A percentile compares a stretch with the other conserved stretches of the same genome.
Conservation (phyloP, 1,140 invertebrate species). For the Bombus haemorrhoidalis region DNA sequence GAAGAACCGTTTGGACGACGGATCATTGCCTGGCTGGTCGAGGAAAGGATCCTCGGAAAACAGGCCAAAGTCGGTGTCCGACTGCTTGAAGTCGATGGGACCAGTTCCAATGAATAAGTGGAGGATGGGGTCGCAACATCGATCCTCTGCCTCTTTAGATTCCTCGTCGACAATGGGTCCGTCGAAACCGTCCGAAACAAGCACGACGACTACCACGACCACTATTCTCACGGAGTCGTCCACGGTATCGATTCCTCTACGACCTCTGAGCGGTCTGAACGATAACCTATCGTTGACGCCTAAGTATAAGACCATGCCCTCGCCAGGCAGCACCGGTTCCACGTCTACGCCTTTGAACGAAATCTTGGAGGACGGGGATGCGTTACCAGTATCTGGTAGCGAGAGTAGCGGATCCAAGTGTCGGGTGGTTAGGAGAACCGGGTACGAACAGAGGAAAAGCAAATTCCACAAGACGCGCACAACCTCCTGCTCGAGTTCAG, state of each 20-base stretch:
- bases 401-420: constrained; percentile 62
- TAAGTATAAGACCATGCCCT: constrained; percentile 85
- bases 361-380: constrained; percentile 87
- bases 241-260: constrained; percentile 84
- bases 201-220: constrained; percentile 66
- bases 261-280: constrained; percentile 77
- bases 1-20: constrained; percentile 56
- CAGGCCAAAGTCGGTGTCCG: constrained; percentile 70
- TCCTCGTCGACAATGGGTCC: constrained; percentile 62
- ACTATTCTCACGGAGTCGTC: constrained; percentile 84
- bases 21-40: constrained; percentile 42
- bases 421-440: constrained; percentile 73
- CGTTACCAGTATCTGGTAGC: constrained; percentile 32
- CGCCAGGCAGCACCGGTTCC: constrained; percentile 78
- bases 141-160: constrained; percentile 48
- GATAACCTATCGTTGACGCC: constrained; percentile 75
- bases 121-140: constrained; percentile 70
- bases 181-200: constrained; percentile 54
- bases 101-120: constrained; percentile 70
- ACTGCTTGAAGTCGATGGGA: constrained; percentile 61
- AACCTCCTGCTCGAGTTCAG: constrained; percentile 94
- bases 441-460: constrained; percentile 86
- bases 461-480: constrained; percentile 91
- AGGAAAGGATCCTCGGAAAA: constrained; percentile 60
- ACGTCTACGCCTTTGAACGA: constrained; percentile 85